Evolutionary conservation across 2,113 vertebrate species (phyloP).

Genomic region (Melanerpes aurifrons): DNA sequence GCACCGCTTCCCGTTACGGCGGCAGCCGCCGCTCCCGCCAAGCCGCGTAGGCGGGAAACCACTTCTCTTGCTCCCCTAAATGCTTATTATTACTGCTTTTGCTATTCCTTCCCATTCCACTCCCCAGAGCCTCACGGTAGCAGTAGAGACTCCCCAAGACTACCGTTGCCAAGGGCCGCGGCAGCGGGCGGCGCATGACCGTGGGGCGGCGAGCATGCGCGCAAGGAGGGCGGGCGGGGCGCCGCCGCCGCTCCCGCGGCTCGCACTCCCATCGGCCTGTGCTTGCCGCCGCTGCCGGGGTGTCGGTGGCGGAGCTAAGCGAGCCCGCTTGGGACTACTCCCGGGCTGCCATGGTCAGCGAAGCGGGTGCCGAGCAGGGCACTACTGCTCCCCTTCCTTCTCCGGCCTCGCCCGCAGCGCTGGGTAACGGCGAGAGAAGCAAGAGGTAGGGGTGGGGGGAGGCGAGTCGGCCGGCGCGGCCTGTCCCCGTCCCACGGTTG

Average conservation of each 20-base stretch:
- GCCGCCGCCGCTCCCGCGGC: background rate
- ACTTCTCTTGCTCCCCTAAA: accelerated
- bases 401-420: background rate
- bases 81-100: too few relatives aligned
- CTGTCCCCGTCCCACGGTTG: background rate
- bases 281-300: background rate
- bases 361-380: background rate
- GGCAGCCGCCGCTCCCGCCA: background rate
- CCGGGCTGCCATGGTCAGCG: background rate
- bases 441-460: background rate
- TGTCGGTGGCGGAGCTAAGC: background rate
- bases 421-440: background rate
- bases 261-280: background rate
- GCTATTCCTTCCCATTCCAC: too few relatives aligned
- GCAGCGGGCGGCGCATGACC: background rate
- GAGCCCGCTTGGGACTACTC: background rate
- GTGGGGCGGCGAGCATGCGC: background rate
- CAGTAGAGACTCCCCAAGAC: accelerated
- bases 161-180: too few relatives aligned
- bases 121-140: accelerated
- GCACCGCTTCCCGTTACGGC: background rate
- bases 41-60: background rate
- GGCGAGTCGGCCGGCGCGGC: background rate
- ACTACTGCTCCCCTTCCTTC: background rate
- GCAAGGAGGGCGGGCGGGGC: background rate